Percentiles rank a stretch among this genome's conserved stretches.
phyloP scores from a whole-genome alignment of 1,140 invertebrate genomes.

The Elymnias hypermnestra region DNA sequence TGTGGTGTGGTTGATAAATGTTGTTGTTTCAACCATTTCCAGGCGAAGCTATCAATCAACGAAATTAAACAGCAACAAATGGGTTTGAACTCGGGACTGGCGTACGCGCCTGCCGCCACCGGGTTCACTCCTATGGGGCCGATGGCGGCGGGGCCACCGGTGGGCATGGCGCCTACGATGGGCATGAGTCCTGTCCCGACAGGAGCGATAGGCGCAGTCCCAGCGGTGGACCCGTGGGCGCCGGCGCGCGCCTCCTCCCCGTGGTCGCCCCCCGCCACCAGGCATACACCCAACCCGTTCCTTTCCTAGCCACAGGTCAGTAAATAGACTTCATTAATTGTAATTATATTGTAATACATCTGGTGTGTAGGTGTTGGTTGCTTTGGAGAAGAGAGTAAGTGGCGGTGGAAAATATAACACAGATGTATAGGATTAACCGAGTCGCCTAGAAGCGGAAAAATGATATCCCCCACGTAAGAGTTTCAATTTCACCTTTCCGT shows the following conservation, averaged over 20 bases:
- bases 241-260: constrained; percentile 35
- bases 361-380: too few species aligned
- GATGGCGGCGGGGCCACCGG: constrained; percentile 4
- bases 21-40: too few species aligned
- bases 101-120: constrained; percentile 24
- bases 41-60: constrained; percentile 64
- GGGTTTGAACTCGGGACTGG: constrained; percentile 36
- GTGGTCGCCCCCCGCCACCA: constrained; percentile 39
- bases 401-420: too few species aligned
- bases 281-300: constrained; percentile 68
- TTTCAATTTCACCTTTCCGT: too few species aligned
- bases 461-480: too few species aligned
- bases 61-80: constrained; percentile 68
- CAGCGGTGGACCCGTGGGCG: constrained; percentile 29
- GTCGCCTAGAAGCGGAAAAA: too few species aligned
- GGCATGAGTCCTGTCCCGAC: neutral
- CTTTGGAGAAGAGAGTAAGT: too few species aligned
- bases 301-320: constrained; percentile 63
- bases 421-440: too few species aligned
- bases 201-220: neutral
- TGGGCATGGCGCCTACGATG: constrained; percentile 4
- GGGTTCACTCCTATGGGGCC: constrained; percentile 14
- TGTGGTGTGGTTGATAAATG: too few species aligned
- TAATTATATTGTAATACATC: constrained; percentile 2
- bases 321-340: too few species aligned